phyloP scores from a whole-genome alignment of 1,140 invertebrate species.

The Caenorhabditis briggsae region DNA sequence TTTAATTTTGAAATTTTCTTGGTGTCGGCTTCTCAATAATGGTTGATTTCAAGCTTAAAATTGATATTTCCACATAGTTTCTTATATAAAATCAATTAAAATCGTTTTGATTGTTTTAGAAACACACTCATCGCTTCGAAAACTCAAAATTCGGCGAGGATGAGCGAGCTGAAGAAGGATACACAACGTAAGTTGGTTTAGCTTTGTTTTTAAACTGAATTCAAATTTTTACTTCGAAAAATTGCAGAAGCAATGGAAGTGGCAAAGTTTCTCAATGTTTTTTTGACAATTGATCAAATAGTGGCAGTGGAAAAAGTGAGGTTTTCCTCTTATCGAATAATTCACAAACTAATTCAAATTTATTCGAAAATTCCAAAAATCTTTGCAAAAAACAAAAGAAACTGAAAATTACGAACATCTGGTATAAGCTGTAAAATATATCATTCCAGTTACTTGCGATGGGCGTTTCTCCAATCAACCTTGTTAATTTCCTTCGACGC shows the following conservation, averaged over 20 bases:
- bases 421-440: neutral
- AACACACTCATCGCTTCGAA: neutral
- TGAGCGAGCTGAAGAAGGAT: conserved; percentile 37
- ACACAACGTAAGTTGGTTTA: conserved; percentile 5
- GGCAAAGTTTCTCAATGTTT: conserved; percentile 39
- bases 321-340: neutral
- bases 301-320: conserved; percentile 1
- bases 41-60: neutral
- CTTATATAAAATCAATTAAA: neutral
- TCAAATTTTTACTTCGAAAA: neutral
- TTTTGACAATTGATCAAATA: conserved; percentile 23
- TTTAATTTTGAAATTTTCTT: conserved; percentile 4
- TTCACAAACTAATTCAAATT: neutral
- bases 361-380: neutral
- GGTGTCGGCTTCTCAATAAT: neutral
- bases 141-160: neutral
- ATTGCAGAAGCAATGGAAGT: conserved; percentile 8
- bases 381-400: too few relatives aligned
- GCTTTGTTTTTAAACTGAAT: neutral
- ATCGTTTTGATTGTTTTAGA: neutral
- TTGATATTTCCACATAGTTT: neutral
- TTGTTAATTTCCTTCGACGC: neutral
- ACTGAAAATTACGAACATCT: too few relatives aligned
- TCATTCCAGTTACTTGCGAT: neutral
- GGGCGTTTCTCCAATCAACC: neutral